Base-by-base conservation (phyloP, 2,113 vertebrate genomes). In the Microcebus ravelobensis region DNA sequence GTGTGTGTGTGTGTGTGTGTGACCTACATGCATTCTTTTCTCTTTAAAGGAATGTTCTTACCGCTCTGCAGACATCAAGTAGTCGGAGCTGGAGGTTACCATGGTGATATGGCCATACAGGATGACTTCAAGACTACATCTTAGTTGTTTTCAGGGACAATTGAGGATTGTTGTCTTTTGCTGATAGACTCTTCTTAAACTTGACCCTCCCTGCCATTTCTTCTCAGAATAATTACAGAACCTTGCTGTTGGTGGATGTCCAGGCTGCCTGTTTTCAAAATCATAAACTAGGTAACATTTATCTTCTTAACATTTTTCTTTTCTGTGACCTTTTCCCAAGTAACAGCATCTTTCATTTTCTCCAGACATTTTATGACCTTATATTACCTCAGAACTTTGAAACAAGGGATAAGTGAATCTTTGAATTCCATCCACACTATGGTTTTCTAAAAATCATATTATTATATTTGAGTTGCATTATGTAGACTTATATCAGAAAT, bases 71-170 rank as follows among this genome's bases (percentile, higher is more conserved):
- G 96, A 92, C 45, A 84, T 52, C 86, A 77, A 87, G 87, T 91
- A 87, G 92, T 74, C 71, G 87, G 92, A 95, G 90, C 76, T 96
- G 92, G 42, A 95, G 70, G 97, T 98, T 98, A 85, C 97, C 97
- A 98, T 98, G 97, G 97, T 96, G 95, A 97, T 97, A 65, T 81
- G 92, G 81, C 45, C 93, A 85, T 85, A 80, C 42, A 92, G 63
- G 65, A 95, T 93, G 85, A 85, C 94, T 97, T 95, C 39, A 93
- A 61, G 90, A 87, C 68, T 84, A 52, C 61, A 91, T 97, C 95
- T 94, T 92, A 89, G 50, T 42, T 95, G 91, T 86, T 96, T 97
- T 73, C 29, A 36, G 18, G 31, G 76, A 94, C 71, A 67, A 96
- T 79, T 92, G 79, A 93, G 17, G 9, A 89, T 59, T 94, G 27